Evolutionary conservation across 2,888 invertebrate species (phyloP), one percentile per base, ranked within the genome.

Genomic region (Phragmatobia fuliginosa): DNA sequence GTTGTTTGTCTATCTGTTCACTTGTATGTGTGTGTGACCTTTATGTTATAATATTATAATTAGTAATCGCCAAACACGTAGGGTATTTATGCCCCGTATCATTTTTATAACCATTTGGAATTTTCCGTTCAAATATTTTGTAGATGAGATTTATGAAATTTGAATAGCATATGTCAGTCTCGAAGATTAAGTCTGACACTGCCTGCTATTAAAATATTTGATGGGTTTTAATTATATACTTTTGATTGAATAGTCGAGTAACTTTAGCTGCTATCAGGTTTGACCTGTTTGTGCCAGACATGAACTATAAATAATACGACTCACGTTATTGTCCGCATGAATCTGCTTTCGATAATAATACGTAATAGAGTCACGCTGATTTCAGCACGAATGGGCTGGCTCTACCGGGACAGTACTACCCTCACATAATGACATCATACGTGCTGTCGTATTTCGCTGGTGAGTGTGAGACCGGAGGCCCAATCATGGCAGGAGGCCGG

Each of bases 191-290:
- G n/a, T 18, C 31, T 31, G 33, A 56, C 41, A 31, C 16, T 18
- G 32, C n/a, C 33, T 28, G 45, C 31, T 41, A 56, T 63, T 33
- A 36, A 45, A 49, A 58, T 45, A 10, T 68, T 52, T 59, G 18
- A 49, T 62, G 58, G 25, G 62, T 63, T 68, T 45, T 59, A 63
- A 68, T 62, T 59, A 64, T 38, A 69, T 52, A 52, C 58, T 60
- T 25, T 38, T 61, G 49, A 21, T 21, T 32, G 62, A 62, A 64
- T 7, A 28, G n/a, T 33, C 5, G n/a, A n/a, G 38, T 16, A 14
- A 59, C 14, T 28, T 31, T 31, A 38, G 33, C 25, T 41, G 56
- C 25, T 1, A 64, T 49, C 63, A 25, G 63, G 63, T 64, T 64
- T 33, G 8, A 21, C 32, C 49, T 31, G 25, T 14, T 56, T 62